These are phyloP conservation scores for Chinchilla lanigera DNA, from an alignment of 2,113 vertebrate species.

Conservation along the genomic window DNA sequence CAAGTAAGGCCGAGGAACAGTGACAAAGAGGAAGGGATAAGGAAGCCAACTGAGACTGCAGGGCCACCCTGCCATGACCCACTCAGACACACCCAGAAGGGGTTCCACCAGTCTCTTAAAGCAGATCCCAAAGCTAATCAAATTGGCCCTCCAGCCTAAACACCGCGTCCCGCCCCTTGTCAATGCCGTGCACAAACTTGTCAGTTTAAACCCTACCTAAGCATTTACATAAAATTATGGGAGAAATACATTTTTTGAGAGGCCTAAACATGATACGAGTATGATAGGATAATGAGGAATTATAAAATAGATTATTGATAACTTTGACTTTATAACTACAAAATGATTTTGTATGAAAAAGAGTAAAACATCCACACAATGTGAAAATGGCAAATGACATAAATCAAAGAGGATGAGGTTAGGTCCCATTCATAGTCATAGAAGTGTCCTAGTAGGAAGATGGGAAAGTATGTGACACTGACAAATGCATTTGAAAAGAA, in stretches of 20 bases:
- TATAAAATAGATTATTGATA: neutral
- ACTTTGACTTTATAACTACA: neutral
- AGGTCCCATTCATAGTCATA: neutral
- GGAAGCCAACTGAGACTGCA: neutral
- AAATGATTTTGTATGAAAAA: conserved; percentile 1
- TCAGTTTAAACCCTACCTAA: neutral
- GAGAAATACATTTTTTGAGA: neutral
- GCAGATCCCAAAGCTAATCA: neutral
- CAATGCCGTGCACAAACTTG: neutral
- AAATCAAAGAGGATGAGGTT: neutral
- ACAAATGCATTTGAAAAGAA: neutral
- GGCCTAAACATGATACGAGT: neutral
- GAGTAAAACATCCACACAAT: neutral
- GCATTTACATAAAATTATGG: neutral
- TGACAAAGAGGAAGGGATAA: neutral
- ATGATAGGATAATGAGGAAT: neutral
- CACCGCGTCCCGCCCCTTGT: neutral
- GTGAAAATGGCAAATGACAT: neutral
- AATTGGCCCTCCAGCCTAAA: neutral
- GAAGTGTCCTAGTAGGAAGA: neutral
- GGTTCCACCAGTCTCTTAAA: neutral
- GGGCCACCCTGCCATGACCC: neutral
- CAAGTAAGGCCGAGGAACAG: neutral
- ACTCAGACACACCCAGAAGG: neutral
- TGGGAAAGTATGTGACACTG: neutral